Base-by-base conservation (phyloP, 2,797 vertebrate species). In the Dicrostonyx torquatus region DNA sequence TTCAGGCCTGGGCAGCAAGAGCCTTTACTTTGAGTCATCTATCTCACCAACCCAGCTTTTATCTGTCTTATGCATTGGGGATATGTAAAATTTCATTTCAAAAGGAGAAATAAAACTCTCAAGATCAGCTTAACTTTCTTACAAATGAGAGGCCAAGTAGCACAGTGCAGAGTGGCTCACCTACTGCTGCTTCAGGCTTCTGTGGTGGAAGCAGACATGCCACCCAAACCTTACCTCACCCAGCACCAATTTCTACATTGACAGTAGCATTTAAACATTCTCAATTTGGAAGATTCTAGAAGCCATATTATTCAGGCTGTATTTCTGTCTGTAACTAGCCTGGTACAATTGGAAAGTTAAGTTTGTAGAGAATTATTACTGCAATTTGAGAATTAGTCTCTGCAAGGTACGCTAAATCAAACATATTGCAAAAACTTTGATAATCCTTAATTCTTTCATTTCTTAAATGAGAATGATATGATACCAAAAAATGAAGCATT, bases 31-130 rank as follows among this genome's bases (percentile, higher is more conserved):
- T 31, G 1, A 31, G 60, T 26, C 37, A 15, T 45, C 11, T 15
- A 22, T 66, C 80, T 64, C 17, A 34, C 60, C 15, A 5, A 34
- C 43, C 11, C 43, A 45, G 26, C 15, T 78, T 96, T 76, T 75
- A 78, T 43, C 6, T 70, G 9, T 89, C 37, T 87, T 79, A 55
- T 26, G 86, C 86, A 62, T 14, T 76, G 31, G 5, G 5, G 0
- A 3, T 34, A 60, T 15, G 14, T 70, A 79, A 80, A 82, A 60
- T 86, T 92, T 83, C 15, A 90, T 90, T 88, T 88, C 58, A 60
- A 82, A 85, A 75, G 18, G 24, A 91, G n/a, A 89, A 92, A 88
- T 87, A 83, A 78, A 92, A 87, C 91, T 86, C 2, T 90, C 73
- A 91, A 55, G 5, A 37, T 37, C 15, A 66, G 77, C 1, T 13